phyloP scores from a whole-genome alignment of 1,140 invertebrate genomes.

The Drosophila dunni region DNA sequence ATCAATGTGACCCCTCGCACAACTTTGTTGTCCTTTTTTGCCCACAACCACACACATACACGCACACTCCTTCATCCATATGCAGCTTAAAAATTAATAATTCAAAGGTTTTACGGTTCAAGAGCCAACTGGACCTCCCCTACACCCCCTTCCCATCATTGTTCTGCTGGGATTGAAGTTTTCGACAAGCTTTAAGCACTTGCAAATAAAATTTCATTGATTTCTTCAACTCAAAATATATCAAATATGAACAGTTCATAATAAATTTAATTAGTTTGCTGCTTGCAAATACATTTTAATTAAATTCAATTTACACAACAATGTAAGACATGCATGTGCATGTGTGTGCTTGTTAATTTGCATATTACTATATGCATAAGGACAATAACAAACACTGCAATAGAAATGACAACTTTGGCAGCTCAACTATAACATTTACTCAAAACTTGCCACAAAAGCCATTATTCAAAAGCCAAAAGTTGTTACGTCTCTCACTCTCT shows the following conservation, averaged over 20 bases:
- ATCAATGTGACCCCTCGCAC: conserved; percentile 60
- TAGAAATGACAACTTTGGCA: conserved; percentile 51
- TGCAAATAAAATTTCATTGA: conserved; percentile 61
- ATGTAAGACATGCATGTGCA: conserved; percentile 11
- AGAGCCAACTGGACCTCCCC: conserved; percentile 36
- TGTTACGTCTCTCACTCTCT: not conserved
- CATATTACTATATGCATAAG: conserved; percentile 29
- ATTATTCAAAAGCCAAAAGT: conserved; percentile 61
- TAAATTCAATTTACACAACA: conserved; percentile 63
- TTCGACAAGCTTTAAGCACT: conserved; percentile 38
- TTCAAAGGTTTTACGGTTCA: conserved; percentile 74
- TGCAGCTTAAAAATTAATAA: conserved; percentile 80
- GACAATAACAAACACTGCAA: conserved; percentile 24
- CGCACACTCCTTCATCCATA: conserved; percentile 15
- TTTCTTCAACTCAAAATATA: conserved; percentile 41
- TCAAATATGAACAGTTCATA: conserved; percentile 23
- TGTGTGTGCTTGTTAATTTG: conserved; percentile 29
- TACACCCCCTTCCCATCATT: not conserved
- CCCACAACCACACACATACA: conserved; percentile 25
- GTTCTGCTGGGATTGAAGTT: not conserved
- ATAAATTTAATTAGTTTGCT: conserved; percentile 59
- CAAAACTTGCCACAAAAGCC: conserved; percentile 54
- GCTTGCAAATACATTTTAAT: conserved; percentile 50
- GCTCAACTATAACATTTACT: conserved; percentile 48
- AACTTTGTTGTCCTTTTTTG: conserved; percentile 40